Evolutionary conservation across 2,797 vertebrate genomes (phyloP).

Genomic region (Setipinna tenuifilis): DNA sequence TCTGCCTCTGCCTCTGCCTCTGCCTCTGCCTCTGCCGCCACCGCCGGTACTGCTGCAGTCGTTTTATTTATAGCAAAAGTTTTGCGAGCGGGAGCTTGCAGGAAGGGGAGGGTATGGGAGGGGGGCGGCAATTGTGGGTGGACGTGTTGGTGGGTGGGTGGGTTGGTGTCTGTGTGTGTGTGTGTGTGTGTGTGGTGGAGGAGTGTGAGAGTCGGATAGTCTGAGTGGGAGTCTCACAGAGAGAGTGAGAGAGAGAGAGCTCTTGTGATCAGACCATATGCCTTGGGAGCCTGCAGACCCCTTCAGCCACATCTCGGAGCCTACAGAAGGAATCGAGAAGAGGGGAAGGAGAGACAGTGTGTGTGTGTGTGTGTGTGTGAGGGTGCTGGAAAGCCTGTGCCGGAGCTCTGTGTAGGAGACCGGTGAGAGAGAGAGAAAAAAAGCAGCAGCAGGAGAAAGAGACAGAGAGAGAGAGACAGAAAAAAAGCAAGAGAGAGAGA

Average conservation of each 20-base stretch:
- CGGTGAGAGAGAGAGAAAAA: background rate
- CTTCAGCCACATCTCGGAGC: background rate
- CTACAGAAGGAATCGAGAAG: background rate
- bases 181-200: too few species aligned
- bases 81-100: background rate
- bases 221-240: background rate
- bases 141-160: constrained; percentile 14
- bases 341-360: background rate
- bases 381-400: too few species aligned
- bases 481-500: background rate
- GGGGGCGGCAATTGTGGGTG: background rate
- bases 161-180: too few species aligned
- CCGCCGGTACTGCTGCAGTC: background rate
- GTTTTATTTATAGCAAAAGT: constrained; percentile 36
- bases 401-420: background rate
- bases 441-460: background rate
- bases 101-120: constrained; percentile 15
- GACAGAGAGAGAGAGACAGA: background rate
- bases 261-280: constrained; percentile 48
- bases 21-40: too few species aligned
- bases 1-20: too few species aligned
- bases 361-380: too few species aligned
- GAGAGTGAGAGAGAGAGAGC: constrained; percentile 8
- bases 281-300: constrained; percentile 24
- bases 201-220: background rate